These are phyloP conservation scores for Neoniphon sammara DNA, from an alignment of 2,797 vertebrate species.

Conservation along the genomic window DNA sequence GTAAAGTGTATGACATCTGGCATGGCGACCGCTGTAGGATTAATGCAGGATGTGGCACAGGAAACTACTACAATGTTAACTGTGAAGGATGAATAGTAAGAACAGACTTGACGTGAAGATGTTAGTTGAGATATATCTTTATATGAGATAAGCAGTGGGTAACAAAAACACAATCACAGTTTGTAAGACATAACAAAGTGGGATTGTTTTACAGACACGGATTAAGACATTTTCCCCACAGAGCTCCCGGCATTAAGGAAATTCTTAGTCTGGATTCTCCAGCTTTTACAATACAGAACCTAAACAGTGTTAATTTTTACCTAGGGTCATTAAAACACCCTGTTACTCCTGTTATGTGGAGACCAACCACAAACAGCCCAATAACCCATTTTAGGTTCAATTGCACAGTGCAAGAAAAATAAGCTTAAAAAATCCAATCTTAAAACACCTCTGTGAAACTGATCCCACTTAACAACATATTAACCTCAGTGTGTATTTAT, in stretches of 20 bases:
- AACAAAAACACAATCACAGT: not conserved
- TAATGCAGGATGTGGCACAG: too few relatives aligned
- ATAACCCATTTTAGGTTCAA: not conserved
- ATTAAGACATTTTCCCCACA: not conserved
- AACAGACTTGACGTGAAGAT: not conserved
- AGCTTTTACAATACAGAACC: not conserved
- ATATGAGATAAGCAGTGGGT: not conserved
- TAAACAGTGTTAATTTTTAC: slow-evolving; percentile 23
- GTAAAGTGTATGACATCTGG: too few relatives aligned
- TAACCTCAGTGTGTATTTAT: slow-evolving; percentile 1
- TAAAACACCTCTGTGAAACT: not conserved
- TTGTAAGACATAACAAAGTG: not conserved
- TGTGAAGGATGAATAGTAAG: not conserved
- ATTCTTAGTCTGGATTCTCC: slow-evolving; percentile 5
- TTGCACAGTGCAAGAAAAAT: slow-evolving; percentile 7
- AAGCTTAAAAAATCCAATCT: not conserved
- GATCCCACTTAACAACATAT: not conserved
- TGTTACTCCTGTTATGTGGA: not conserved
- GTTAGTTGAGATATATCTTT: slow-evolving; percentile 4
- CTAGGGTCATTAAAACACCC: slow-evolving; percentile 9
- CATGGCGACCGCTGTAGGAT: too few relatives aligned
- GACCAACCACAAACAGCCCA: not conserved
- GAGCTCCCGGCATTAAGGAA: slow-evolving; percentile 1
- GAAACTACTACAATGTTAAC: too few relatives aligned
- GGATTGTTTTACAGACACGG: not conserved